Evolutionary conservation across 1,140 invertebrate species (phyloP), one percentile per base, ranked within the genome.

Genomic region (Marisa cornuarietis): DNA sequence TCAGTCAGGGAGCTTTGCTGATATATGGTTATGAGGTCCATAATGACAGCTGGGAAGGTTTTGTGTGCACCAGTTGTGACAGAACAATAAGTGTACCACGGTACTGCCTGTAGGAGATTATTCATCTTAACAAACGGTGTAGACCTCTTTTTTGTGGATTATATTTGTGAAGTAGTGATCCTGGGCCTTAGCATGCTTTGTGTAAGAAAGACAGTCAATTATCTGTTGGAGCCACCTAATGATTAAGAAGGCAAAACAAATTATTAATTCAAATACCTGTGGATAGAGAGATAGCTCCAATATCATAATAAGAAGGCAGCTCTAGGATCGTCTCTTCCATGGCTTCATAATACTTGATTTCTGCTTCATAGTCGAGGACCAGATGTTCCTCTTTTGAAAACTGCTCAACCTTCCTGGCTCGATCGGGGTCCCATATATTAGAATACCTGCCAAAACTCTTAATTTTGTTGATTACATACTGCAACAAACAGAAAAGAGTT

Each of bases 391-490:
- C 85, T 72, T 94, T 94, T 79, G 96, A 91, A 49, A 98, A 93
- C 84, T 96, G 95, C 31, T 94, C 93, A 18, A 96, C 92, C 20
- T 93, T 94, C 22, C 94, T 92, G n/a, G 94, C 93, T 84, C 94
- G 92, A 87, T 97, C 95, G 83, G 94, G 93, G 86, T 95, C 95
- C 96, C 97, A 98, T 20, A 98, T 92, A 83, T 96, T 94, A 87
- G 97, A 98, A 51, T 49, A 77, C 0, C 95, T 94, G 63, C 94
- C 93, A 95, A 96, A 98, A 82, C 94, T 93, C 81, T 95, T 94
- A 16, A 97, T 93, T 83, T 96, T 95, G 66, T 93, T 93, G 42
- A 91, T 92, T 16, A 96, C 91, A 89, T 95, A 94, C 95, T 96
- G 83, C 14, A 79, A 84, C 18, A 52, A 71, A 51, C 24, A 73